Base-by-base conservation (phyloP, 1,140 invertebrate genomes). In the Cotesia chilonis region DNA sequence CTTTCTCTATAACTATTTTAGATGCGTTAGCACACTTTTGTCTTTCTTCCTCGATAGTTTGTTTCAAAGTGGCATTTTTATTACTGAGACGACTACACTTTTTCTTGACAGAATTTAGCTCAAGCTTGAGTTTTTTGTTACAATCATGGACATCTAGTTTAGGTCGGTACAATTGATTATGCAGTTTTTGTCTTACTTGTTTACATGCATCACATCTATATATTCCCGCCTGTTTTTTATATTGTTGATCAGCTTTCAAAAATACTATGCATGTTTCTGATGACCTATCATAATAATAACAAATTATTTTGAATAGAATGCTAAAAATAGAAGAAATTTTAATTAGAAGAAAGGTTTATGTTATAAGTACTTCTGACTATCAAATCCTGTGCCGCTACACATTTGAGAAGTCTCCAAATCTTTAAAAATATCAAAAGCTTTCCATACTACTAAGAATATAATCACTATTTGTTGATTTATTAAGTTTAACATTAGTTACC, bases 71-170 rank as follows among this genome's bases (percentile, higher is more conserved):
- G 10, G 54, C 54, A 55, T 55, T 55, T 17, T 55, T 55, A 55
- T 55, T 55, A 55, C 54, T 55, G 54, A 55, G 54, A 55, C 54
- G 54, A 55, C 54, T 55, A 17, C 54, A 55, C 54, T 55, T 55
- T 55, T 55, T 55, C 54, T 55, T 55, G 17, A 55, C 17, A 55
- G 54, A 55, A 17, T 55, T 55, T 55, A 55, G 54, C 17, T 55
- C 54, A 17, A 55, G 54, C 54, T 55, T 55, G 54, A 55, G 17
- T 55, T 55, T 55, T 55, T 55, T 17, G 54, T 55, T 55, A 55
- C 54, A 55, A 55, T 55, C 54, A 55, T 55, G 54, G 17, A 55
- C 12, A 55, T 55, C 54, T 55, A 55, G 54, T 55, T 55, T 55
- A 17, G 54, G 54, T 55, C 54, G 54, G 12, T 55, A 55, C 54